Conservation (phyloP, 2,113 vertebrate species). For the Aythya baeri region DNA sequence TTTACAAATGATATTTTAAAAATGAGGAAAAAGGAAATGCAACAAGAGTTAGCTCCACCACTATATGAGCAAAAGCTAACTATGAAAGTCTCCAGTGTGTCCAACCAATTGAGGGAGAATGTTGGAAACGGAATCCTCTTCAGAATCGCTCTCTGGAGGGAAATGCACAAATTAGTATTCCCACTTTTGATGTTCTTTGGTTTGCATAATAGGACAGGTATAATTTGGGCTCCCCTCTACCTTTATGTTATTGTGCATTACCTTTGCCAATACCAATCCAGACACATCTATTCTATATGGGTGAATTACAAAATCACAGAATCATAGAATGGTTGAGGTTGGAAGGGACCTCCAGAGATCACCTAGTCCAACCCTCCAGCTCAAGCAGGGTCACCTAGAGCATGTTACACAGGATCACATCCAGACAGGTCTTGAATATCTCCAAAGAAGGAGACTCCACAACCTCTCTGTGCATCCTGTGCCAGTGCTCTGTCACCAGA, state of each 20-base stretch:
- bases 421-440: no score
- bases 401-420: no score
- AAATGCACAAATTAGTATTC: not conserved
- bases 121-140: not conserved
- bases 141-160: not conserved
- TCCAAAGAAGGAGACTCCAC: no score
- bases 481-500: no score
- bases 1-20: not conserved
- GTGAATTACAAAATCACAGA: not conserved
- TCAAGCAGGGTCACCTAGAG: no score
- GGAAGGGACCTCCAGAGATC: no score
- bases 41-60: not conserved
- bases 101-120: rapidly evolving
- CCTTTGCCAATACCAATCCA: rapidly evolving
- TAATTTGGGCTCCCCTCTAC: not conserved
- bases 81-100: not conserved
- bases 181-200: not conserved
- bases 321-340: no score
- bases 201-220: not conserved
- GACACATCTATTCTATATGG: not conserved
- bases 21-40: not conserved
- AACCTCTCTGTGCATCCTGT: no score
- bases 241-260: not conserved
- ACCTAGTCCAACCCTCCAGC: no score
- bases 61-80: not conserved